Conservation (phyloP, 92 coral and sea anemone species). For the Scolanthus callimorphus region DNA sequence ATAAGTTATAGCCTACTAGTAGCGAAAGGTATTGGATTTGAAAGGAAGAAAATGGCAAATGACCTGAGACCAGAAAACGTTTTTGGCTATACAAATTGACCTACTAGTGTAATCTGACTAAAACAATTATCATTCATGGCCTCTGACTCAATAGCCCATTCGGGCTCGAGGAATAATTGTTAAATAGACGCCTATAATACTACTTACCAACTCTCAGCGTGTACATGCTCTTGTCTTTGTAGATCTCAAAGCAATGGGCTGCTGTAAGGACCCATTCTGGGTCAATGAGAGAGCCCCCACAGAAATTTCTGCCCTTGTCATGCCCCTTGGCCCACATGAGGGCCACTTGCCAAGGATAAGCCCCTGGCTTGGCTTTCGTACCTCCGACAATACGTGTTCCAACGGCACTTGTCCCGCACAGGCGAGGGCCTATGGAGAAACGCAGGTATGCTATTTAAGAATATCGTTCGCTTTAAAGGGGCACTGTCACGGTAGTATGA, state of each 20-base stretch:
- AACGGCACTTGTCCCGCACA: slow-evolving; percentile 72
- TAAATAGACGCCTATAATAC: not conserved
- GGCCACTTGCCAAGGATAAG: slow-evolving; percentile 85
- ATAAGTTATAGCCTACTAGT: no score
- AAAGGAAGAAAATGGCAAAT: no score
- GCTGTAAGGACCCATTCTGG: slow-evolving; percentile 77
- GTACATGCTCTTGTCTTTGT: slow-evolving; percentile 56
- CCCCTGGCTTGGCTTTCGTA: slow-evolving; percentile 72
- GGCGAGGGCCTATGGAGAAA: slow-evolving; percentile 56
- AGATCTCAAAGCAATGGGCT: slow-evolving; percentile 79
- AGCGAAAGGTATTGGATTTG: no score
- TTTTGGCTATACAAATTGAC: not conserved
- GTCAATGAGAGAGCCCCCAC: slow-evolving; percentile 72
- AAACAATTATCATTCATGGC: no score
- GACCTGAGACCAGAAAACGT: not conserved
- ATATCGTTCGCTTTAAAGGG: no score
- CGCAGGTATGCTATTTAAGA: no score
- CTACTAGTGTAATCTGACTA: no score
- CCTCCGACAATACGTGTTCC: slow-evolving; percentile 81
- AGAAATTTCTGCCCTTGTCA: slow-evolving; percentile 68
- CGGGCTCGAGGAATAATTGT: no score
- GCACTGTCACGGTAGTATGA: no score
- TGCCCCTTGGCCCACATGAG: slow-evolving; percentile 67
- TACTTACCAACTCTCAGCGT: slow-evolving; percentile 48
- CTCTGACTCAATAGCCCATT: no score